phyloP scores from a whole-genome alignment of 1,140 invertebrate genomes.

The Penaeus indicus region DNA sequence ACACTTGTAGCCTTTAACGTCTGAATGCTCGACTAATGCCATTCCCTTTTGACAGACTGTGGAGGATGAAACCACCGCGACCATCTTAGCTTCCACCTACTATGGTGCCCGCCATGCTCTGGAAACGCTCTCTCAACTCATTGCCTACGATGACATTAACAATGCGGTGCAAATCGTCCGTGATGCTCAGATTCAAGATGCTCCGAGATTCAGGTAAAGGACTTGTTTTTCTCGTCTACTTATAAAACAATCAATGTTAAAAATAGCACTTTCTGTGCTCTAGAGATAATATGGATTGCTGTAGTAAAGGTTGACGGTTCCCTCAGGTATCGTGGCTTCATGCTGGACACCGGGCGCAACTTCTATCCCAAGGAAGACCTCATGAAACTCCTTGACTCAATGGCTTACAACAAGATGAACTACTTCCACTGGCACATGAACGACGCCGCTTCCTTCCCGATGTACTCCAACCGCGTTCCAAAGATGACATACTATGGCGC shows the following conservation, averaged over 20 bases:
- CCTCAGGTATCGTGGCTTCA: slow-evolving; percentile 57
- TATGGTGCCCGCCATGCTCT: slow-evolving; percentile 69
- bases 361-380: slow-evolving; percentile 79
- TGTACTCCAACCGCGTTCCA: slow-evolving; percentile 71
- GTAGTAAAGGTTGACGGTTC: slow-evolving; percentile 5
- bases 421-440: slow-evolving; percentile 91
- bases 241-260: neutral
- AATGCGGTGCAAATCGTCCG: slow-evolving; percentile 36
- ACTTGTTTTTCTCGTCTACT: neutral
- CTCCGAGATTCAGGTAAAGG: slow-evolving; percentile 38
- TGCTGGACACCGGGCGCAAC: slow-evolving; percentile 66
- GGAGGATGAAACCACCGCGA: slow-evolving; percentile 25
- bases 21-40: neutral
- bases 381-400: slow-evolving; percentile 81
- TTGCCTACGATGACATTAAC: slow-evolving; percentile 64
- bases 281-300: too few relatives aligned
- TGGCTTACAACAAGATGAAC: slow-evolving; percentile 85
- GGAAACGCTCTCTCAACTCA: slow-evolving; percentile 68
- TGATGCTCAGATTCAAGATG: slow-evolving; percentile 28
- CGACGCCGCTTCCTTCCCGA: slow-evolving; percentile 87
- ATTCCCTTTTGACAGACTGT: slow-evolving; percentile 19
- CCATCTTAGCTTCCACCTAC: slow-evolving; percentile 67
- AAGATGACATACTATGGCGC: slow-evolving; percentile 62
- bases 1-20: neutral
- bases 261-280: too few relatives aligned